These are phyloP conservation scores for Oncorhynchus keta DNA, from an alignment of 2,113 vertebrate species.

Conservation along the genomic window DNA sequence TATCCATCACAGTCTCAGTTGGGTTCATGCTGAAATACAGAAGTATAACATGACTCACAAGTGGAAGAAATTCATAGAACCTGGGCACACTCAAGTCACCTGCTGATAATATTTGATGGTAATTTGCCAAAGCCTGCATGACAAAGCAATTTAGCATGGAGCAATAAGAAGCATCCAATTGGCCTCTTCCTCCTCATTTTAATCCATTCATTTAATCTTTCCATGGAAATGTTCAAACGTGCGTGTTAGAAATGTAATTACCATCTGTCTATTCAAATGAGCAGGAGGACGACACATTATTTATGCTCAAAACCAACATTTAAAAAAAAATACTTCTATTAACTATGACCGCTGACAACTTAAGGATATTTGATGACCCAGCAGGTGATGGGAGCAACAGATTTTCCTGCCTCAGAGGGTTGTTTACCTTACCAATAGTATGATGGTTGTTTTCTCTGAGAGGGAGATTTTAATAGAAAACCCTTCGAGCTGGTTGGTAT, in stretches of 20 bases:
- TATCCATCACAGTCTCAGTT: too few species aligned
- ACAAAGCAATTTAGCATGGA: slow-evolving; percentile 12
- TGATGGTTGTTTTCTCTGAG: not conserved
- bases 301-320: slow-evolving; percentile 43
- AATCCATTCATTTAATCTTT: slow-evolving; percentile 49
- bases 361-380: slow-evolving; percentile 20
- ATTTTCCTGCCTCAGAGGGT: not conserved
- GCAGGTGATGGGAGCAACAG: slow-evolving; percentile 18
- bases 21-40: too few species aligned
- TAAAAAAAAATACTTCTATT: slow-evolving; percentile 34
- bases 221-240: slow-evolving; percentile 42
- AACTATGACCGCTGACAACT: slow-evolving; percentile 23
- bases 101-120: slow-evolving; percentile 31
- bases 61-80: not conserved
- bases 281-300: slow-evolving; percentile 38
- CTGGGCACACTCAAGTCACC: not conserved
- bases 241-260: slow-evolving; percentile 48
- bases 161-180: slow-evolving; percentile 35
- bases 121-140: slow-evolving; percentile 18
- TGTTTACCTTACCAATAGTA: not conserved
- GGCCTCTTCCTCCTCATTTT: slow-evolving; percentile 44
- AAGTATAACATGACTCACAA: not conserved
- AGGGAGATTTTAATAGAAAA: not conserved
- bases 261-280: slow-evolving; percentile 41
- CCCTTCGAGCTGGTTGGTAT: not conserved